Base-by-base conservation (phyloP, 1,140 invertebrate genomes). In the Eubasilissa regina region DNA sequence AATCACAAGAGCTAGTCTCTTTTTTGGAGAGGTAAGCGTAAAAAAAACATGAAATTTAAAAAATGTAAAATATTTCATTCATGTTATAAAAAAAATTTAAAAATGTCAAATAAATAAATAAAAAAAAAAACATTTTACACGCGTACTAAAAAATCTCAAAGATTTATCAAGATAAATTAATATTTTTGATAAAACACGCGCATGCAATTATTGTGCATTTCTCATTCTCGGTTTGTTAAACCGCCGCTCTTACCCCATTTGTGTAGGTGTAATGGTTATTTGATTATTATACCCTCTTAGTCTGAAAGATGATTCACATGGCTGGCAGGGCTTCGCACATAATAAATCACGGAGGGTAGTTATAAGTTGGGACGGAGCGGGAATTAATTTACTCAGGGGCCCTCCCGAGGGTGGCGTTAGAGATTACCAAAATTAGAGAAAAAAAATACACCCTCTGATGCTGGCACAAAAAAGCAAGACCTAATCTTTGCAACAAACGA, bases 311-410 rank as follows among this genome's bases (percentile, higher is more conserved):
- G 75, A 66, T 66, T 77, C 60, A 70, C 64, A 73, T 78, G 53
- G 51, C 56, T 47, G 21, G 62, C 15, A 60, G 56, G 74, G 70
- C 35, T 80, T 78, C 45, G 48, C 58, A 25, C 75, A 75, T 76
- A 80, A 82, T 82, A 82, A 82, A 82, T 82, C 81, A 82, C 75
- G 17, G 45, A 77, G 78, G 78, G 74, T 82, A 62, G 78, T 78
- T 74, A 78, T 82, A 82, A 82, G 77, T 78, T 78, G 21, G 60
- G 72, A 25, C 78, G 78, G 66, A 75, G 78, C 56, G 75, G 72
- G 70, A 82, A 82, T 82, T 78, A 80, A 82, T 82, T 80, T 48
- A 56, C 76, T 51, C 43, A 75, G 70, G 12, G 13, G 35, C 15
- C 44, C 45, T 78, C 68, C 44, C 68, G n/a, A 44, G 53, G 58